Conservation (phyloP, 1,140 invertebrate genomes). For the Latrodectus geometricus region DNA sequence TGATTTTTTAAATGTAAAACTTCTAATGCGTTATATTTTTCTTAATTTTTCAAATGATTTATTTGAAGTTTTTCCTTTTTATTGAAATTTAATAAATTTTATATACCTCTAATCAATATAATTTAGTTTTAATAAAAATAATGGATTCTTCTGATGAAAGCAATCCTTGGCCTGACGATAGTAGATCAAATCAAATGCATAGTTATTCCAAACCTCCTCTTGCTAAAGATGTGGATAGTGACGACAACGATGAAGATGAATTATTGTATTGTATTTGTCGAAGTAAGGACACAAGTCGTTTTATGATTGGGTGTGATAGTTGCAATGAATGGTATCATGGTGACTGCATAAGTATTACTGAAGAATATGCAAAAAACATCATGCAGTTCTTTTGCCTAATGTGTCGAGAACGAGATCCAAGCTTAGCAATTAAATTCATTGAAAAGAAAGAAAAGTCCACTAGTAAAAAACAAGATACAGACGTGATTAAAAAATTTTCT, state of each 20-base stretch:
- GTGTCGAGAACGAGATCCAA: constrained; percentile 81
- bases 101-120: no score
- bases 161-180: not conserved
- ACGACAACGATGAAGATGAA: constrained; percentile 64
- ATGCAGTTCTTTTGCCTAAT: constrained; percentile 88
- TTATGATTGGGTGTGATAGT: constrained; percentile 98
- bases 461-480: constrained; percentile 62
- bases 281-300: constrained; percentile 89
- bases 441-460: constrained; percentile 72
- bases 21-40: no score
- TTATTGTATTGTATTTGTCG: constrained; percentile 95
- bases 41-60: no score
- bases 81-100: no score
- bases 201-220: constrained; percentile 54
- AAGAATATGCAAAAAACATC: constrained; percentile 91
- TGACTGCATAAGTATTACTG: constrained; percentile 94
- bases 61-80: no score
- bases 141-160: not conserved
- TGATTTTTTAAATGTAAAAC: no score
- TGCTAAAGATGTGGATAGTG: not conserved
- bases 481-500: constrained; percentile 50
- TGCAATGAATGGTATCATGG: constrained; percentile 99
- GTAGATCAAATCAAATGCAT: constrained; percentile 38
- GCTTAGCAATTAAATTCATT: constrained; percentile 83
- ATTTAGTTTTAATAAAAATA: no score